Conservation (phyloP, 2,797 vertebrate genomes). For the Sebastes taczanowskii region DNA sequence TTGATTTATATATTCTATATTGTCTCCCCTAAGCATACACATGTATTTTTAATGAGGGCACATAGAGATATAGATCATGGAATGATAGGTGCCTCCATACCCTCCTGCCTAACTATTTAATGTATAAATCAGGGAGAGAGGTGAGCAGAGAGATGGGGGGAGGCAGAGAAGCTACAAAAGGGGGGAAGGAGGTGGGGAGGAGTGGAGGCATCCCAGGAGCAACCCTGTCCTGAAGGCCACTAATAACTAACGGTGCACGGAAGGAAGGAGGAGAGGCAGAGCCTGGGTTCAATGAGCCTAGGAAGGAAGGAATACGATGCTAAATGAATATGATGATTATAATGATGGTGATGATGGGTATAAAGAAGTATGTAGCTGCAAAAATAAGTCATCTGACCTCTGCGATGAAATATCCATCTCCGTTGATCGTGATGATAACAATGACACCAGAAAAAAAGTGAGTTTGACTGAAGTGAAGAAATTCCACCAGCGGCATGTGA, state of each 20-base stretch:
- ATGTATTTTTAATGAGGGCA: conserved; percentile 87
- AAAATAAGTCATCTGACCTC: conserved; percentile 5
- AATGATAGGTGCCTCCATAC: conserved; percentile 83
- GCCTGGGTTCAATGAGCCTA: background rate
- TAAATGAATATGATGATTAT: conserved; percentile 23
- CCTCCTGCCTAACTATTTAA: conserved; percentile 83
- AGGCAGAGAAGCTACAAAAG: conserved; percentile 45
- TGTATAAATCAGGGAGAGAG: conserved; percentile 82
- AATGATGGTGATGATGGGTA: background rate
- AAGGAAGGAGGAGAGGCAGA: conserved; percentile 27
- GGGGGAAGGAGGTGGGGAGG: conserved; percentile 15
- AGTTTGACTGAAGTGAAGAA: background rate
- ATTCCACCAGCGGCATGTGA: conserved; percentile 18
- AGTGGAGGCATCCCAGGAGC: conserved; percentile 39
- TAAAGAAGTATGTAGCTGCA: background rate
- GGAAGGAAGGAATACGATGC: conserved; percentile 5
- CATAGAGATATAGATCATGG: conserved; percentile 83
- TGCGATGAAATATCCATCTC: background rate
- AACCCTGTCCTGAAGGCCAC: conserved; percentile 60
- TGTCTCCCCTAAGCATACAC: conserved; percentile 84
- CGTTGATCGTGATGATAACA: background rate
- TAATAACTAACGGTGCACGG: conserved; percentile 22
- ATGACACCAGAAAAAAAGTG: background rate
- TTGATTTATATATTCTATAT: conserved; percentile 88
- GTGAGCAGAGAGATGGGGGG: conserved; percentile 37